phyloP scores from a whole-genome alignment of 2,888 invertebrate genomes.

The Caenorhabditis sp. region DNA sequence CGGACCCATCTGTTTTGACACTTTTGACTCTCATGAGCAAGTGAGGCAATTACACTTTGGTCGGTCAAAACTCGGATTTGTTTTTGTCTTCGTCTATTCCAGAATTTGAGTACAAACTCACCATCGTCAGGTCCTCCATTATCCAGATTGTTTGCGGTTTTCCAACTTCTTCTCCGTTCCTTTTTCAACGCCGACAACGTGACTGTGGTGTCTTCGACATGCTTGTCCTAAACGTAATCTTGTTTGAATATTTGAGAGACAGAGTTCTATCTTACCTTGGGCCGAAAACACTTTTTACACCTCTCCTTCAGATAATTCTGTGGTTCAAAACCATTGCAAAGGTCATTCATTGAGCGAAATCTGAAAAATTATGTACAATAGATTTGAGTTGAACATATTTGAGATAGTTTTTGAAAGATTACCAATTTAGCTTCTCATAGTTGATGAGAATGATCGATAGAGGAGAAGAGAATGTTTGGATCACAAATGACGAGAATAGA shows the following conservation, averaged over 20 bases:
- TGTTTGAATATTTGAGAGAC: slow-evolving; percentile 1
- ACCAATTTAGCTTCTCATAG: slow-evolving; percentile 40
- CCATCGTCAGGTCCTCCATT: slow-evolving; percentile 69
- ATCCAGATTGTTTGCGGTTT: slow-evolving; percentile 54
- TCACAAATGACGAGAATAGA: slow-evolving; percentile 24
- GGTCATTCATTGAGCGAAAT: slow-evolving; percentile 63
- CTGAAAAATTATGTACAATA: slow-evolving; percentile 42
- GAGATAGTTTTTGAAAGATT: not conserved
- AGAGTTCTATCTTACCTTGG: slow-evolving; percentile 54
- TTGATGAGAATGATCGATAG: slow-evolving; percentile 29
- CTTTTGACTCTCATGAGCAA: too few relatives aligned
- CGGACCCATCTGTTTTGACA: too few relatives aligned
- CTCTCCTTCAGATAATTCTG: slow-evolving; percentile 80
- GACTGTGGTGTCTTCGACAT: slow-evolving; percentile 56
- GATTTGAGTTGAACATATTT: not conserved
- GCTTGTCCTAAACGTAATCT: slow-evolving; percentile 61
- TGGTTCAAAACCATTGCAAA: slow-evolving; percentile 80
- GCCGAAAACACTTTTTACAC: slow-evolving; percentile 79
- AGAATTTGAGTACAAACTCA: too few relatives aligned
- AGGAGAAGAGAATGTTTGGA: not conserved
- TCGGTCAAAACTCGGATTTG: too few relatives aligned
- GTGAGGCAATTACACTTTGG: too few relatives aligned
- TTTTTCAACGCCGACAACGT: slow-evolving; percentile 54
- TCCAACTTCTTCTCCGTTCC: slow-evolving; percentile 65
- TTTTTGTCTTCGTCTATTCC: too few relatives aligned